A percentile compares a stretch with the other conserved stretches of the same genome.
Evolutionary conservation across 2,797 vertebrate species (phyloP).

Genomic region (Parotocinclus haroldoi): DNA sequence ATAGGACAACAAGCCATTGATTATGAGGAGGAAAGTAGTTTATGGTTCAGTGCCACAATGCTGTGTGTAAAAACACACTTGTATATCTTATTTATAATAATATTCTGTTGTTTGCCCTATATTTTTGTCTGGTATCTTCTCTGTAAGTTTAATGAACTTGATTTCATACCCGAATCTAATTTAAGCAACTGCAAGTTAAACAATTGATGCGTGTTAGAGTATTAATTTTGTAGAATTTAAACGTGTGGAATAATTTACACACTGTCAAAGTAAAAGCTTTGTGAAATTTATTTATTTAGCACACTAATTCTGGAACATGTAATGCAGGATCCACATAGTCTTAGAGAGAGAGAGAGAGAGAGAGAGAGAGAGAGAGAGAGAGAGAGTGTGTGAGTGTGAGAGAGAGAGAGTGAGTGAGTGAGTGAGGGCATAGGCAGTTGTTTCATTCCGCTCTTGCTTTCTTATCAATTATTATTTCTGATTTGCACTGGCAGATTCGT

Average conservation of each 20-base stretch:
- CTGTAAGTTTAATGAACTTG: background rate
- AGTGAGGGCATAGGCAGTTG: no score
- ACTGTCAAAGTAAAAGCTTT: conserved; percentile 1
- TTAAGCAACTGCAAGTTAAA: background rate
- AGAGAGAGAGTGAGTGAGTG: no score
- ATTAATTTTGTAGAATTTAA: conserved; percentile 9
- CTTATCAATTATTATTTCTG: no score
- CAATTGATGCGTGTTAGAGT: background rate
- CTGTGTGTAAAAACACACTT: background rate
- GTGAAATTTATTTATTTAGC: no score
- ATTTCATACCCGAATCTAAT: background rate
- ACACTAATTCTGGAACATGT: no score
- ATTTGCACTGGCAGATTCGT: no score
- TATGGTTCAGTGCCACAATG: no score
- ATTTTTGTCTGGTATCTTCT: background rate
- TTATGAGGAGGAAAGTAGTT: background rate
- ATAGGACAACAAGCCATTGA: conserved; percentile 2
- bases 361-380: no score
- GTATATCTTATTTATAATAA: conserved; percentile 13
- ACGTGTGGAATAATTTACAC: background rate
- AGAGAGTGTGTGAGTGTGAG: no score
- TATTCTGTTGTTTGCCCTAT: background rate
- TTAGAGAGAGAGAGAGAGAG: no score
- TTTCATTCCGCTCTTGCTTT: no score
- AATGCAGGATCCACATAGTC: no score